Base-by-base conservation (phyloP, 2,888 invertebrate species). In the Agrochola lychnidis region DNA sequence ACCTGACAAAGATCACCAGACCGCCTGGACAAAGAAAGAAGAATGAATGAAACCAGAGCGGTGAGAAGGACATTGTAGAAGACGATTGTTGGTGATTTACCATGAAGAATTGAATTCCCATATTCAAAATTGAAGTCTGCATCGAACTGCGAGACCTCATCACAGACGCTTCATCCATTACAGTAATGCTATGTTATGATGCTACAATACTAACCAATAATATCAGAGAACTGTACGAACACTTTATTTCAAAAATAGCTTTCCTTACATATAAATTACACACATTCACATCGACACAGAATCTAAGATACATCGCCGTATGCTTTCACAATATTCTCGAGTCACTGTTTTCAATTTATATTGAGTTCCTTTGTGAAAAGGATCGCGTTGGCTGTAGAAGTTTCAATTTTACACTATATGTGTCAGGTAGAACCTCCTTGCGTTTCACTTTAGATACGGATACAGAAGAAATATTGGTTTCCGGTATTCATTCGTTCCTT, bases 321-420 rank as follows among this genome's bases (percentile, higher is more conserved):
- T 90, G 88, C 87, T 83, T 87, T 89, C 83, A 85, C 88, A 87
- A 89, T 91, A 90, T 89, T 90, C 89, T 84, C 90, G 83, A 89
- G 90, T 90, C 90, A 88, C 91, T 89, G 90, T 91, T 92, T 93
- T 90, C 92, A 93, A 93, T 93, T 91, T 92, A 90, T 86, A 89
- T 86, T 83, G 81, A 85, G 86, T 88, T 89, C 87, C 91, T 93
- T 93, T 93, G 92, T 93, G 89, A 85, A 83, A 87, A 71, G 85
- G 86, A 90, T 90, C 78, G 75, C 45, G 78, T 85, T 88, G 84
- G 80, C 79, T 83, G 82, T 78, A 79, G 59, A 76, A 89, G 88
- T 88, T 90, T 88, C 90, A 90, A 91, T 91, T 91, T 92, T 84
- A 88, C 89, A 89, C 83, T 79, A 70, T 86, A 83, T 78, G 73